phyloP scores from a whole-genome alignment of 2,888 invertebrate species.

The Cephonodes hylas region DNA sequence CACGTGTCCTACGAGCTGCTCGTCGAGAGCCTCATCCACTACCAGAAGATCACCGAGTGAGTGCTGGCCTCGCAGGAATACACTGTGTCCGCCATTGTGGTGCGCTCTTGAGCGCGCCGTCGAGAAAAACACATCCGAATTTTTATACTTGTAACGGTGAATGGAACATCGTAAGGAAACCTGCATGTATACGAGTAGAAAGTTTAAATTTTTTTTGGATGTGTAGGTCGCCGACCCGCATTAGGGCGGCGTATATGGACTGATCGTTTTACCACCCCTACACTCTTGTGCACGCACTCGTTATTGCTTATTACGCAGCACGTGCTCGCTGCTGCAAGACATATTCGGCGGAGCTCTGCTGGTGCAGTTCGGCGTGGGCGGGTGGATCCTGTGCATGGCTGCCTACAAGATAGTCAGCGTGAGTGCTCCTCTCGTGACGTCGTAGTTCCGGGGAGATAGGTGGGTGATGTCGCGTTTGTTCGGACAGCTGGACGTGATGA shows the following conservation, averaged over 20 bases:
- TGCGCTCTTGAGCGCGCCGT: no score
- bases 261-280: no score
- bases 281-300: background rate
- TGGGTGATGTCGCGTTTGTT: background rate
- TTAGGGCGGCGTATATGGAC: no score
- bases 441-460: background rate
- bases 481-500: slow-evolving; percentile 50
- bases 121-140: no score
- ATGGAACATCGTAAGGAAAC: no score
- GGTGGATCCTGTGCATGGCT: slow-evolving; percentile 74
- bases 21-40: slow-evolving; percentile 48
- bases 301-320: slow-evolving; percentile 36
- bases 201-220: no score
- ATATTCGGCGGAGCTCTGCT: slow-evolving; percentile 62
- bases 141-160: no score
- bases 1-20: slow-evolving; percentile 36
- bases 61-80: slow-evolving; percentile 16
- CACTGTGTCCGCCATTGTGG: no score
- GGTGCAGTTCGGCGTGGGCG: slow-evolving; percentile 67
- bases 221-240: no score
- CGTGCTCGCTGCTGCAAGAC: slow-evolving; percentile 45
- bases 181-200: no score
- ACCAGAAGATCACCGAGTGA: slow-evolving; percentile 53
- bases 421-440: slow-evolving; percentile 28
- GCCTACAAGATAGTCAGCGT: slow-evolving; percentile 68